Conservation (phyloP, 2,888 invertebrate genomes). For the Melanostoma scalare region DNA sequence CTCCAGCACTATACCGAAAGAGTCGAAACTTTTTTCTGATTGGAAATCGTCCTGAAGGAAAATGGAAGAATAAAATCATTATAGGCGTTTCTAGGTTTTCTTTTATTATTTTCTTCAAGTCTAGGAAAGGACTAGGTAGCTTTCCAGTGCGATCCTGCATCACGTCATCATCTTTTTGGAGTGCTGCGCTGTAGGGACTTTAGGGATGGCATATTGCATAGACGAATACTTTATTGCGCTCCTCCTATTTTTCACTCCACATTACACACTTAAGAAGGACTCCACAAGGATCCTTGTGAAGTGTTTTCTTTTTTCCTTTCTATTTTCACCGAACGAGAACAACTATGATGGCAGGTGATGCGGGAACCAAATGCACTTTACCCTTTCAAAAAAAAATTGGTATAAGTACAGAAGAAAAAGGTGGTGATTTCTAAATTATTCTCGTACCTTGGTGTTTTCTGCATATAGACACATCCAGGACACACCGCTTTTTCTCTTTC, state of each 20-base stretch:
- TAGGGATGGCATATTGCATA: slow-evolving; percentile 65
- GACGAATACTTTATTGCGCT: slow-evolving; percentile 63
- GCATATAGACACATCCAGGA: slow-evolving; percentile 10
- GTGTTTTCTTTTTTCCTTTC: slow-evolving; percentile 34
- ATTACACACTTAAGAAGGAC: slow-evolving; percentile 28
- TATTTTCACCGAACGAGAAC: neutral
- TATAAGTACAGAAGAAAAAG: slow-evolving; percentile 1
- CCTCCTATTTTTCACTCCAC: slow-evolving; percentile 70
- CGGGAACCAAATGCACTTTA: slow-evolving; percentile 56
- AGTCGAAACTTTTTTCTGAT: slow-evolving; percentile 70
- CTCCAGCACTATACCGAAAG: slow-evolving; percentile 57
- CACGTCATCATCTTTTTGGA: slow-evolving; percentile 45
- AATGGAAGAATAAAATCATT: slow-evolving; percentile 31
- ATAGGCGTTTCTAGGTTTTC: slow-evolving; percentile 64
- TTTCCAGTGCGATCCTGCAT: slow-evolving; percentile 58
- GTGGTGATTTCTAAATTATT: slow-evolving; percentile 37
- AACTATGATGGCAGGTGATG: slow-evolving; percentile 61
- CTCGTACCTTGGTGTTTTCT: slow-evolving; percentile 33
- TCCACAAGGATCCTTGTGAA: slow-evolving; percentile 16
- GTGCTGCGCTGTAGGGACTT: slow-evolving; percentile 68
- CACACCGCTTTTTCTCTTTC: slow-evolving; percentile 16
- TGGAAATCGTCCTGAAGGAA: slow-evolving; percentile 58
- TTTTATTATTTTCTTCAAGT: slow-evolving; percentile 25
- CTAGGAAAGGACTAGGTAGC: slow-evolving; percentile 70
- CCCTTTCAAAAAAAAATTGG: slow-evolving; percentile 9